Conservation (phyloP, 1,140 invertebrate species). For the Kradibia gibbosae region DNA sequence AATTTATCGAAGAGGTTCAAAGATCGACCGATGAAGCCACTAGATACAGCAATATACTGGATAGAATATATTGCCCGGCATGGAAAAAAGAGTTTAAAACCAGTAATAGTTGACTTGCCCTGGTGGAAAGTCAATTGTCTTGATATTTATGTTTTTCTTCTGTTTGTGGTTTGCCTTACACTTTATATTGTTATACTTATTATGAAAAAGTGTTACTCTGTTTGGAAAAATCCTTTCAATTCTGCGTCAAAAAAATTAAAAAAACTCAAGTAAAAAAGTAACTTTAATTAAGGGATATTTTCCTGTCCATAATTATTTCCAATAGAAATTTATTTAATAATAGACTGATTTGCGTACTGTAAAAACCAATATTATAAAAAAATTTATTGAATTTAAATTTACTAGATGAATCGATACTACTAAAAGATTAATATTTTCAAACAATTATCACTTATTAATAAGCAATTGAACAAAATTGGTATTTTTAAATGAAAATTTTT, state of each 20-base stretch:
- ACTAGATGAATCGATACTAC: too few species aligned
- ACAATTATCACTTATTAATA: too few species aligned
- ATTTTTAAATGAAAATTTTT: too few species aligned
- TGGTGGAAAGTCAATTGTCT: not conserved
- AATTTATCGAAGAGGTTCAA: not conserved
- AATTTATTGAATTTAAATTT: too few species aligned
- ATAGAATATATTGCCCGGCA: slow-evolving; percentile 22
- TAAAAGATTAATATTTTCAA: too few species aligned
- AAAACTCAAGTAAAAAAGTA: not conserved
- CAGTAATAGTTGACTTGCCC: slow-evolving; percentile 1
- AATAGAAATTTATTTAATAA: too few species aligned
- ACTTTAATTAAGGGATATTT: not conserved
- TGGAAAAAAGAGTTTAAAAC: not conserved
- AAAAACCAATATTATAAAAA: too few species aligned
- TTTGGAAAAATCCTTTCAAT: not conserved
- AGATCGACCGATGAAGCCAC: slow-evolving; percentile 25
- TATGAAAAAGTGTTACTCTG: not conserved
- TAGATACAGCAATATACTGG: slow-evolving; percentile 27
- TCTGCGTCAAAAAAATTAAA: not conserved
- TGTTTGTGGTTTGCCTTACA: not conserved
- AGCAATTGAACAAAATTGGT: too few species aligned
- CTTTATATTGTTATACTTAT: not conserved
- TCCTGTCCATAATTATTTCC: not conserved
- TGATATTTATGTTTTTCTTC: slow-evolving; percentile 23
- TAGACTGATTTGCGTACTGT: too few species aligned